Percentiles rank a stretch among this genome's conserved stretches.
These are phyloP conservation scores for Emydura subglobosa DNA, from an alignment of 2,113 vertebrate species.

Conservation along the genomic window DNA sequence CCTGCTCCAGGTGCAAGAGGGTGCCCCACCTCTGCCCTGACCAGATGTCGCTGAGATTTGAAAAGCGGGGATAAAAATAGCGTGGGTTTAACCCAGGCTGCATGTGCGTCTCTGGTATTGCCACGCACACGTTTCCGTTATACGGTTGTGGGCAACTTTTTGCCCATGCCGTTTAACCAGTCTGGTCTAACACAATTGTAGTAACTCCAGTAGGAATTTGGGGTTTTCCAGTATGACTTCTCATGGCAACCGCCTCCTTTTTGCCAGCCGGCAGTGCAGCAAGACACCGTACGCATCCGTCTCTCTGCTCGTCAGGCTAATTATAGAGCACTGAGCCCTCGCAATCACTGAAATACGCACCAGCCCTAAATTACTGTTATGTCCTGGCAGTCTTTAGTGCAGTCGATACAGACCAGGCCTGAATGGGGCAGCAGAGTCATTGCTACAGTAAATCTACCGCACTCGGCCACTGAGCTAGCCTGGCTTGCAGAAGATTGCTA, in stretches of 20 bases:
- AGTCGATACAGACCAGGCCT: not conserved
- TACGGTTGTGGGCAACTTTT: not conserved
- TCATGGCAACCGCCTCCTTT: not conserved
- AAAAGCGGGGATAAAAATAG: not conserved
- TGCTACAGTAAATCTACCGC: not conserved
- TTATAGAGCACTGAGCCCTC: not conserved
- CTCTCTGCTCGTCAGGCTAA: not conserved
- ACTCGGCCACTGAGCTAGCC: not conserved
- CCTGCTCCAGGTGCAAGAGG: fast-evolving
- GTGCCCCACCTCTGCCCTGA: not conserved
- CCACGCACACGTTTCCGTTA: not conserved
- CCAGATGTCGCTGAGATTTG: not conserved
- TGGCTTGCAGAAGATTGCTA: not conserved
- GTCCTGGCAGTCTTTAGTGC: not conserved
- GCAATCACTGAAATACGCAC: fast-evolving
- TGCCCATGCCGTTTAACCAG: not conserved
- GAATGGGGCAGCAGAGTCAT: not conserved
- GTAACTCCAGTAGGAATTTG: not conserved
- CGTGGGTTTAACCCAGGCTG: not conserved
- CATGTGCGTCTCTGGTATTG: not conserved
- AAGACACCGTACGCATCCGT: not conserved
- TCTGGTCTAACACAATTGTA: not conserved
- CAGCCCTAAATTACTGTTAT: not conserved
- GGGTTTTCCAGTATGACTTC: not conserved
- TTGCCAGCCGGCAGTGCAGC: not conserved